Evolutionary conservation across 1,140 invertebrate genomes (phyloP).

Genomic region (Asobara japonica): DNA sequence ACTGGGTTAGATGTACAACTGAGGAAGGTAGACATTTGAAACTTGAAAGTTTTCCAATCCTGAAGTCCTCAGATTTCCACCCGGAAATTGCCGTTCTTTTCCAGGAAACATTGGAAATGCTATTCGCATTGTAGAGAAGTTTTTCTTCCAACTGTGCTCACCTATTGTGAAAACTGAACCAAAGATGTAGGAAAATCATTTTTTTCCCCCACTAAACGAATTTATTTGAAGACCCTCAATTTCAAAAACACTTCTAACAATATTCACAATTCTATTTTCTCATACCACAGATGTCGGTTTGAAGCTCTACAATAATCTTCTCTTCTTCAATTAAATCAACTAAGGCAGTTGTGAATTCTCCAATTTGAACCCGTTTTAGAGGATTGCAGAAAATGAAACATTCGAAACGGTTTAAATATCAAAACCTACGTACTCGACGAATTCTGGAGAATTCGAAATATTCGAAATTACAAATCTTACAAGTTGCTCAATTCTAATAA

Average conservation of each 20-base stretch:
- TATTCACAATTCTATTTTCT: no score
- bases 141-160: neutral
- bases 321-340: neutral
- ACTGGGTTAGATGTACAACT: neutral
- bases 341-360: no score
- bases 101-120: neutral
- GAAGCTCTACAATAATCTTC: no score
- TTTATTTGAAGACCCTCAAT: neutral
- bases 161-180: neutral
- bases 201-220: neutral
- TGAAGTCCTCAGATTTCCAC: neutral
- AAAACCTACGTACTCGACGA: no score
- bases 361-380: no score
- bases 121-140: neutral
- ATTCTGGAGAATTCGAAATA: no score
- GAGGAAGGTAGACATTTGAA: conserved; percentile 15
- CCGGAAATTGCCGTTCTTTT: conserved; percentile 11
- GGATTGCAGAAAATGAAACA: no score
- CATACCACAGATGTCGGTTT: no score
- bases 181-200: neutral
- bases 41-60: conserved; percentile 20
- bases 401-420: no score
- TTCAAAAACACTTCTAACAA: no score
- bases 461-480: no score
- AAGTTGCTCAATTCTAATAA: no score